Conservation (phyloP, 2,113 vertebrate species). For the Zosterops lateralis region DNA sequence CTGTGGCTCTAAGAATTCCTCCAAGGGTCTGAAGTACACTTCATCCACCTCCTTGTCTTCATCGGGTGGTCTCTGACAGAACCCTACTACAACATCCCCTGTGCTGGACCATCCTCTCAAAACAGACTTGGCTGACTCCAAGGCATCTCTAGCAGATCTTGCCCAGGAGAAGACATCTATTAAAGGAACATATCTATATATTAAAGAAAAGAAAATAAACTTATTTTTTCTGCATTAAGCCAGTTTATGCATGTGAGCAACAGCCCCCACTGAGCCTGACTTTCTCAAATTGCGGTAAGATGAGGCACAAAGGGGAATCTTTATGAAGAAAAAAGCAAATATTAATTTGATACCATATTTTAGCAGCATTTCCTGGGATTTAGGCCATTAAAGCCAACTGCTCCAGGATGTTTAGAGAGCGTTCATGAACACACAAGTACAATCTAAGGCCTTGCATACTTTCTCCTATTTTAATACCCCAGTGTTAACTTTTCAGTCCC, state of each 20-base stretch:
- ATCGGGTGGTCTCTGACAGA: background rate
- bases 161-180: background rate
- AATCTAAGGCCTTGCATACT: background rate
- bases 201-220: background rate
- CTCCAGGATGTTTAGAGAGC: constrained; percentile 44
- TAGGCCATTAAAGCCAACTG: background rate
- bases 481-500: background rate
- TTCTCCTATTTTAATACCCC: background rate
- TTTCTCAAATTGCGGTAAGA: background rate
- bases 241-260: background rate
- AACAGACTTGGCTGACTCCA: background rate
- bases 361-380: constrained; percentile 13
- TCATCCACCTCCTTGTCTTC: background rate
- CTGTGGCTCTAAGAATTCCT: background rate
- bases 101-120: background rate
- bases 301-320: background rate
- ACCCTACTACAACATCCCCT: background rate
- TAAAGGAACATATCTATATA: background rate
- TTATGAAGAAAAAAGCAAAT: background rate
- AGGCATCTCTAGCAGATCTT: background rate
- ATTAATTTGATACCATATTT: background rate
- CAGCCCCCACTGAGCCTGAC: background rate
- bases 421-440: background rate
- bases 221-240: background rate
- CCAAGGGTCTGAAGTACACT: background rate